Evolutionary conservation across 2,113 vertebrate genomes (phyloP).

Genomic region (Vulpes lagopus): DNA sequence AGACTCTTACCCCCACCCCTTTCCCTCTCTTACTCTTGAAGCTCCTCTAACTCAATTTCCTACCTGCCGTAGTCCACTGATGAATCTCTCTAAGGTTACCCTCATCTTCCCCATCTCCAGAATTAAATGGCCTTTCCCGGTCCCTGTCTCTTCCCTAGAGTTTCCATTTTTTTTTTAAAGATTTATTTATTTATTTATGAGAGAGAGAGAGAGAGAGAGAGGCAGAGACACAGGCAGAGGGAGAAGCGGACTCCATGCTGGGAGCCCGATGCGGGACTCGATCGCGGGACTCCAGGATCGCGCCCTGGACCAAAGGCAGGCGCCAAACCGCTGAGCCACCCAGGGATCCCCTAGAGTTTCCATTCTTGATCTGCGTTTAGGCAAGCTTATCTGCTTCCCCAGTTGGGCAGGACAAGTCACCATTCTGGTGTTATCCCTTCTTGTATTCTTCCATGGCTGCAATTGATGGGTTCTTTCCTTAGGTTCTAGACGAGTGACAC

Average conservation of each 20-base stretch:
- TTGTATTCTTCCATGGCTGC: neutral
- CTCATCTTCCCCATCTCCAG: neutral
- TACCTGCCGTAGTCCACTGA: neutral
- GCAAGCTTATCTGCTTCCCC: neutral
- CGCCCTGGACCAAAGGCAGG: too few species aligned
- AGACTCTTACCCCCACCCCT: neutral
- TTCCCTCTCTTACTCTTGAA: neutral
- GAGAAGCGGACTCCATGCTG: too few species aligned
- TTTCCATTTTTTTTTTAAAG: neutral
- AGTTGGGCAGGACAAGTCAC: neutral
- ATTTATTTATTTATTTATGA: too few species aligned
- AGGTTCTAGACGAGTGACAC: neutral
- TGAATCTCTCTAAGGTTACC: neutral
- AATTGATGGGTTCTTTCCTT: neutral
- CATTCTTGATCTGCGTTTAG: neutral
- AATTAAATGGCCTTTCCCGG: neutral
- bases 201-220: too few species aligned
- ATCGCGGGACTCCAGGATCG: too few species aligned
- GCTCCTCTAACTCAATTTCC: neutral
- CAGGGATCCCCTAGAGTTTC: neutral
- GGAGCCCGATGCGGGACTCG: too few species aligned
- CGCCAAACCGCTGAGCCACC: too few species aligned
- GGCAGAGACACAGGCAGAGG: too few species aligned
- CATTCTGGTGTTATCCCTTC: neutral
- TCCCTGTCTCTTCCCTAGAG: neutral